Evolutionary conservation across 2,113 vertebrate genomes (phyloP).

Genomic region (Gymnocephalus cernua): DNA sequence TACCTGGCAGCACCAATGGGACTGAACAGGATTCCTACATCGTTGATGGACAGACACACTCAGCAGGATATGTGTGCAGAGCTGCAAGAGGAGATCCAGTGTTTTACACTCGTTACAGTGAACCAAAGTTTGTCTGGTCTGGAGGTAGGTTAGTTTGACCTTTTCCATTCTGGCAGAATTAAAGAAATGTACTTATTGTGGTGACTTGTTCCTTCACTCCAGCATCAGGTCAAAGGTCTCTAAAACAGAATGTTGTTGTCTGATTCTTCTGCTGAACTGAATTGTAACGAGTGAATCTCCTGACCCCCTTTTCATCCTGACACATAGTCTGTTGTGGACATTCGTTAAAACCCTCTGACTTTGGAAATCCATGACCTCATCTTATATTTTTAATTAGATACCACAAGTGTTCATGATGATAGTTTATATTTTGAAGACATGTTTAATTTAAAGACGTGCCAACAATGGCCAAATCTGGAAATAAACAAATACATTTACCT

Average conservation of each 20-base stretch:
- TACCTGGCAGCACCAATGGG: slow-evolving; percentile 29
- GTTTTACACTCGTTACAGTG: slow-evolving; percentile 15
- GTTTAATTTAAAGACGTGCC: no score
- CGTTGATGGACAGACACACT: slow-evolving; percentile 41
- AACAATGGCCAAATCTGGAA: no score
- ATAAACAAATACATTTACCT: no score
- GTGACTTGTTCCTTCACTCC: background rate
- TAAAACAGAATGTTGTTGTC: no score
- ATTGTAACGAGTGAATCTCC: no score
- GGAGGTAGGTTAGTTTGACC: slow-evolving; percentile 42
- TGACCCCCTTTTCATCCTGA: no score
- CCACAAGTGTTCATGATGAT: no score
- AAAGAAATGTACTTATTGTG: background rate
- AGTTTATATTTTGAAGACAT: no score
- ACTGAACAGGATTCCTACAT: slow-evolving; percentile 46
- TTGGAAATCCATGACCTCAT: no score
- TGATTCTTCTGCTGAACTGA: background rate
- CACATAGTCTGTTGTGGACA: no score
- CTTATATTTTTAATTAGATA: no score
- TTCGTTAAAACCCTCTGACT: no score
- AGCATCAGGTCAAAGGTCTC: background rate
- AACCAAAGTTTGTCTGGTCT: slow-evolving; percentile 47
- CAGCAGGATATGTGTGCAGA: slow-evolving; percentile 61
- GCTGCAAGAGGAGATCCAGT: slow-evolving; percentile 56
- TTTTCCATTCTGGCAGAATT: background rate